Evolutionary conservation across 2,888 invertebrate genomes (phyloP).

Genomic region (Tricholauxania praeusta): DNA sequence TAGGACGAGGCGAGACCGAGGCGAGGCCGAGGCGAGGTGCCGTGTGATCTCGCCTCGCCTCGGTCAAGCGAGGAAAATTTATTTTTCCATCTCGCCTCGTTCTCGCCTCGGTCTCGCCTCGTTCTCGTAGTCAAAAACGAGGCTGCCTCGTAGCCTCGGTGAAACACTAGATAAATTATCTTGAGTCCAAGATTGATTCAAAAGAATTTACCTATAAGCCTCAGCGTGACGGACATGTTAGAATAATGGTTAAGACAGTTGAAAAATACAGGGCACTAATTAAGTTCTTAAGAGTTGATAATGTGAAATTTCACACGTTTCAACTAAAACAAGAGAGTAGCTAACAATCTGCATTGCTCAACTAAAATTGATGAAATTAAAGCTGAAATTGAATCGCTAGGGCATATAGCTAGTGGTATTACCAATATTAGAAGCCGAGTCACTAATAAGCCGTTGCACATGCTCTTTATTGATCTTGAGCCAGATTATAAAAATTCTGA

Average conservation of each 20-base stretch:
- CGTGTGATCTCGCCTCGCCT: too few relatives aligned
- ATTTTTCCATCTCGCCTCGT: too few relatives aligned
- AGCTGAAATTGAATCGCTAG: slow-evolving; percentile 26
- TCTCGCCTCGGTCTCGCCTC: too few relatives aligned
- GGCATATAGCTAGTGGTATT: slow-evolving; percentile 35
- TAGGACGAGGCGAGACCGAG: too few relatives aligned
- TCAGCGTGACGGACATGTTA: slow-evolving; percentile 25
- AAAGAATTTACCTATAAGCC: slow-evolving; percentile 31
- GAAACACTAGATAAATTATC: too few relatives aligned
- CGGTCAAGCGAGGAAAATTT: too few relatives aligned
- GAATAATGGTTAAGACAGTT: slow-evolving; percentile 27
- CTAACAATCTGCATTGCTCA: slow-evolving; percentile 35
- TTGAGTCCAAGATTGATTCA: neutral
- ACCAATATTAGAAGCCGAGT: too few relatives aligned
- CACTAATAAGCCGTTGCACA: too few relatives aligned
- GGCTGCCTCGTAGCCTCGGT: too few relatives aligned
- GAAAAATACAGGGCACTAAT: slow-evolving; percentile 27
- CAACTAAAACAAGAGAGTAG: slow-evolving; percentile 37
- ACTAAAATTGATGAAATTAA: slow-evolving; percentile 22
- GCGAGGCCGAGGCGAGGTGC: too few relatives aligned
- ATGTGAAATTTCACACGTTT: slow-evolving; percentile 31
- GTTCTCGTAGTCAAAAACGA: too few relatives aligned
- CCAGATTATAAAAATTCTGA: neutral
- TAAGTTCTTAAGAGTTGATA: slow-evolving; percentile 18
- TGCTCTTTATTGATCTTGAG: slow-evolving; percentile 14